Percentiles rank a stretch among this genome's conserved stretches.
phyloP scores from a whole-genome alignment of 2,888 invertebrate species.

The Blera fallax region DNA sequence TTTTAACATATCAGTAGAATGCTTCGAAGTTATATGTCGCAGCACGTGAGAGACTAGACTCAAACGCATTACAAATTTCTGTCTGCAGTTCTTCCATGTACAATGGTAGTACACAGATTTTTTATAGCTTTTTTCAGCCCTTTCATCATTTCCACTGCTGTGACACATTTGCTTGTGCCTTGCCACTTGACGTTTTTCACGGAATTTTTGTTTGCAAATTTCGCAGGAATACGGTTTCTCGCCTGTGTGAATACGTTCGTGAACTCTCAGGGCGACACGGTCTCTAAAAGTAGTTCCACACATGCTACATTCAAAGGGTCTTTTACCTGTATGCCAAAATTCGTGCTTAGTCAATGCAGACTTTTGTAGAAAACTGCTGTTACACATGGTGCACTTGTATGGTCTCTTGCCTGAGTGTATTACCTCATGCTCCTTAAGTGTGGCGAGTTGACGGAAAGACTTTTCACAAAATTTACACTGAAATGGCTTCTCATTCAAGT shows the following conservation, averaged over 20 bases:
- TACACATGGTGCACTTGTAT: conserved; percentile 67
- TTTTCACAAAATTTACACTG: conserved; percentile 69
- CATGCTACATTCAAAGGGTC: neutral
- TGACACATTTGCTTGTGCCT: neutral
- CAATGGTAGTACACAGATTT: neutral
- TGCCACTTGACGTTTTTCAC: neutral
- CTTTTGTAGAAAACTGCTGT: conserved; percentile 60
- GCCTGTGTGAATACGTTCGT: conserved; percentile 71
- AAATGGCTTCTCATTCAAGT: conserved; percentile 70
- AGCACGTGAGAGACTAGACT: neutral
- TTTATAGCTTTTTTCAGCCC: neutral
- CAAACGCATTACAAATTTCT: neutral
- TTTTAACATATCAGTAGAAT: neutral
- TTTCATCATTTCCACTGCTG: neutral
- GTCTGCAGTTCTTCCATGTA: neutral
- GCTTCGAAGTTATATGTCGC: neutral
- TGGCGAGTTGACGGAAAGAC: conserved; percentile 69
- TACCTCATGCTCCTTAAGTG: conserved; percentile 72
- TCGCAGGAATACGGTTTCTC: conserved; percentile 71
- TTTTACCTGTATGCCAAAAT: neutral
- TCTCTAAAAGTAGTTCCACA: neutral
- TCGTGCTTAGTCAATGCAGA: conserved; percentile 43
- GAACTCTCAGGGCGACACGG: neutral
- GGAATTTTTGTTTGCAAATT: conserved; percentile 34
- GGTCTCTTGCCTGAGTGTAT: conserved; percentile 63